Evolutionary conservation across 1,140 invertebrate genomes (phyloP).

Genomic region (Pogonomyrmex californicus): DNA sequence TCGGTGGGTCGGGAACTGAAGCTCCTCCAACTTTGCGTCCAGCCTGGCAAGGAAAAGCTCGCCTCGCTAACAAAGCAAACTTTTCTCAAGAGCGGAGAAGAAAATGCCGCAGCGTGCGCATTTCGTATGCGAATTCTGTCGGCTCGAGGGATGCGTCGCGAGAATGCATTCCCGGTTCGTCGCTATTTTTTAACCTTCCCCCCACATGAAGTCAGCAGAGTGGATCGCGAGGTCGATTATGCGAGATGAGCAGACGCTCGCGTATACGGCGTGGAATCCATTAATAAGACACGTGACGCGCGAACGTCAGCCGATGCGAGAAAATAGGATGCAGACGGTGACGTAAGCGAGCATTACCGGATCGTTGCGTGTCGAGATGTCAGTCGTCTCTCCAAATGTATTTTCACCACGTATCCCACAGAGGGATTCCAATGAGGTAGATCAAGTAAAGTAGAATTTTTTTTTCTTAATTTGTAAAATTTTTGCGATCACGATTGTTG

Average conservation of each 20-base stretch:
- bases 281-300: conserved; percentile 64
- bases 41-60: conserved; percentile 42
- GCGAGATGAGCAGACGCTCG: not conserved
- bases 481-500: no score
- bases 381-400: not conserved
- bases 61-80: conserved; percentile 55
- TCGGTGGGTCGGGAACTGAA: conserved; percentile 29
- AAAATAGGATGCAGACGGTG: conserved; percentile 22
- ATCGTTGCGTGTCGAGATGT: not conserved
- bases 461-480: not conserved
- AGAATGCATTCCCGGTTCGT: conserved; percentile 15
- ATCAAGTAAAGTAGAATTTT: not conserved
- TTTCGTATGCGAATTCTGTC: conserved; percentile 43
- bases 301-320: not conserved
- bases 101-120: conserved; percentile 39
- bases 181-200: conserved; percentile 21
- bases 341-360: not conserved
- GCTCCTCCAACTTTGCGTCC: conserved; percentile 43
- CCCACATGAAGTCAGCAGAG: conserved; percentile 12
- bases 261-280: conserved; percentile 48
- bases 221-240: not conserved
- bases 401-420: not conserved
- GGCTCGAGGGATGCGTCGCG: conserved; percentile 7
- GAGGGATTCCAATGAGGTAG: not conserved
- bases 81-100: conserved; percentile 32